Percentiles rank a stretch among this genome's conserved stretches.
These are phyloP conservation scores for Loripinus fragilis DNA, from an alignment of 2,888 invertebrate genomes.

Conservation along the genomic window DNA sequence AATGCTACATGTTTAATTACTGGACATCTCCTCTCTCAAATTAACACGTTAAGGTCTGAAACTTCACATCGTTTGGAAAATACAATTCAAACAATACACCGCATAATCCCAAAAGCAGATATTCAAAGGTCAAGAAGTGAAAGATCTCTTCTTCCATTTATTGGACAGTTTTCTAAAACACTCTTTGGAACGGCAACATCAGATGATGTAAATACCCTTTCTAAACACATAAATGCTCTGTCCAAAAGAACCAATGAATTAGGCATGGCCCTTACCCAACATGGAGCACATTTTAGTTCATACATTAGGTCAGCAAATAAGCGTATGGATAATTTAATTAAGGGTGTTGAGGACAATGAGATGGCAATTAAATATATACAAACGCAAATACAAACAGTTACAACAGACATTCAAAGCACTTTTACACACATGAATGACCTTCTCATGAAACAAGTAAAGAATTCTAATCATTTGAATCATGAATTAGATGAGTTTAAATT, in stretches of 20 bases:
- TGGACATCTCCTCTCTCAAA: neutral
- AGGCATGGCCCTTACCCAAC: neutral
- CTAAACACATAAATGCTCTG: slow-evolving; percentile 22
- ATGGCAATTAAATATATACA: slow-evolving; percentile 13
- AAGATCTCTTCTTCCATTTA: slow-evolving; percentile 24
- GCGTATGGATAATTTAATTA: slow-evolving; percentile 20
- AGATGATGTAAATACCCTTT: slow-evolving; percentile 36
- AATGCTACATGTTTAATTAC: neutral
- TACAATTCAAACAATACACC: neutral
- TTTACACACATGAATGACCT: neutral
- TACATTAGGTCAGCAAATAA: no score
- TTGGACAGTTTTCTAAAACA: slow-evolving; percentile 23
- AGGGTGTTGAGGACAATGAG: slow-evolving; percentile 6
- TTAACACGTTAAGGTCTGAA: neutral
- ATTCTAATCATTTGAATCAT: neutral
- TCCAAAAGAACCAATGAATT: slow-evolving; percentile 4
- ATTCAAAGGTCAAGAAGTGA: neutral
- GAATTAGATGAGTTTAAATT: neutral
- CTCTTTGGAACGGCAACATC: slow-evolving; percentile 33
- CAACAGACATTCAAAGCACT: neutral
- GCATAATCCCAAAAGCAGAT: neutral
- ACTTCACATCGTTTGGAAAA: neutral
- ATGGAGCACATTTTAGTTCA: no score
- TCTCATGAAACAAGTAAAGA: neutral
- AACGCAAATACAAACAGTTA: neutral